Evolutionary conservation across 2,888 invertebrate species (phyloP), one percentile per base, ranked within the genome.

Genomic region (Pheosia tremula): DNA sequence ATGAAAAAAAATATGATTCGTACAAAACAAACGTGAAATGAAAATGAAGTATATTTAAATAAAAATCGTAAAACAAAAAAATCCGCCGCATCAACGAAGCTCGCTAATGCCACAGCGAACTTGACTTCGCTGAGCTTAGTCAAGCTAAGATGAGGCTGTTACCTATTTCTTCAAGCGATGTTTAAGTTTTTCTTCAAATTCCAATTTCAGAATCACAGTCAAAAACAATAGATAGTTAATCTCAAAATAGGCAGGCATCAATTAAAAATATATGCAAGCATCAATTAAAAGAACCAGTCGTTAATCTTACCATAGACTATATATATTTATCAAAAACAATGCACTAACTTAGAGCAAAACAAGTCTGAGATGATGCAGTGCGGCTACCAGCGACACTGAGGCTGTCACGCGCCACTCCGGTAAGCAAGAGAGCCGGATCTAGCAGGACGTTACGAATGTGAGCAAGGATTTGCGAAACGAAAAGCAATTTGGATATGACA

Each of bases 381-480:
- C 68, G 68, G 64, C 68, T 65, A 69, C 64, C 67, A 68, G 57
- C 64, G 61, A 65, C 67, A 68, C 65, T 65, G 62, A 67, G 67
- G 70, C 62, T 69, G 63, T 70, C 67, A 71, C 70, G 70, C 67
- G 71, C 71, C 49, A 67, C 69, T 71, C 74, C 71, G 74, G 68
- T 56, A 63, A 69, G 69, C 24, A 24, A 24, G 24, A 24, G 72
- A 74, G 69, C 73, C 76, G 71, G 75, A 74, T 75, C 62, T 63
- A 72, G 68, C 69, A 70, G 73, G 67, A 75, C 74, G 77, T 78
- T 73, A 74, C 72, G 71, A 74, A 74, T 71, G 67, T 67, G 63
- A 52, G 60, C 78, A 57, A 37, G 58, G 74, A 75, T 67, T 73
- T 74, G 67, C 64, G 74, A 79, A 74, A 68, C 63, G 61, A 24